Base-by-base conservation (phyloP, 2,113 vertebrate species). In the Saguinus imperator region DNA sequence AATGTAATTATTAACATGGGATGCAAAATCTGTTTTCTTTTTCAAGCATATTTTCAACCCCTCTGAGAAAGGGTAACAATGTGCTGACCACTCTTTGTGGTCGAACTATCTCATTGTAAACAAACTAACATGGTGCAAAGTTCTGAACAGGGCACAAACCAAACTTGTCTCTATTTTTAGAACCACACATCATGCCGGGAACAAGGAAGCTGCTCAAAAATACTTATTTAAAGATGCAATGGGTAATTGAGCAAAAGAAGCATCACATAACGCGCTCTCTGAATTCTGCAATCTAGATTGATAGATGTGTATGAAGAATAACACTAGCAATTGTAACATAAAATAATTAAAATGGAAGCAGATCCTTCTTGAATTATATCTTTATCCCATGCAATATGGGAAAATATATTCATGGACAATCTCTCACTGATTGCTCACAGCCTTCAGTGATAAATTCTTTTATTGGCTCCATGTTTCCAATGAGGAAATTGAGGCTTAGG, bases 1-100 rank as follows among this genome's bases (percentile, higher is more conserved):
- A 50, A 20, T 0, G 0, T 17, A 5, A 13, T 45, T 21, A 13
- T 50, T 21, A 64, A 68, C 5, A 2, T 1, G 0, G 9, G 17
- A 50, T 21, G 4, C 4, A 17, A 27, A 48, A 29, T 10, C n/a
- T 20, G 1, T 45, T 82, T 55, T 32, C 43, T 72, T 91, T 84
- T 35, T 25, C 37, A 40, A 5, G 8, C 29, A 55, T 35, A 14
- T 43, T 76, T n/a, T 87, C 37, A 8, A 1, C 18, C 43, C 48
- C 13, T 3, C 35, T 72, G 43, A 20, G 12, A 58, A 84, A 43
- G 6, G 29, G 57, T 66, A 37, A 29, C 17, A 23, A 17, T 1
- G 2, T 35, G n/a, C 40, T 37, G 81, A 77, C 50, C 37, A 21
- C 14, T 77, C 8, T 29, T 0, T 35, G 50, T 43, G 40, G 13